Percentiles rank a stretch among this genome's conserved stretches.
These are phyloP conservation scores for Gymnodraco acuticeps DNA, from an alignment of 2,797 vertebrate species.

Conservation along the genomic window DNA sequence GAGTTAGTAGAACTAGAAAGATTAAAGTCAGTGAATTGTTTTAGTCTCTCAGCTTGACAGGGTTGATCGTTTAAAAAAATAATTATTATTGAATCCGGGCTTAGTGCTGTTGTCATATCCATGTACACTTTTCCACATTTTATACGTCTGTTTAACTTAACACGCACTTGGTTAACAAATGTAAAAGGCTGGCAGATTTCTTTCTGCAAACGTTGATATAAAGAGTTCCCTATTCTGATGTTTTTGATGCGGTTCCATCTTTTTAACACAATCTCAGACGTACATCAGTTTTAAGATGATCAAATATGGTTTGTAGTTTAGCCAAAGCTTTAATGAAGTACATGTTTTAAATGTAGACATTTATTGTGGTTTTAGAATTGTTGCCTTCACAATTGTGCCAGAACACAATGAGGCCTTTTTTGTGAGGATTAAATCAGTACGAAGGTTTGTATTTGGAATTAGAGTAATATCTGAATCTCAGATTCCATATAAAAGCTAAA, in stretches of 20 bases:
- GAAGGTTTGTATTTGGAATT: conserved; percentile 1
- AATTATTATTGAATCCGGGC: not conserved
- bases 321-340: not conserved
- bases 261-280: not conserved
- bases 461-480: not conserved
- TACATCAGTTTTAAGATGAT: not conserved
- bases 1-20: not conserved
- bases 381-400: not conserved
- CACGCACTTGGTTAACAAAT: not conserved
- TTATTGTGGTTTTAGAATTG: not conserved
- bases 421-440: too few relatives aligned
- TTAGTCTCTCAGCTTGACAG: not conserved
- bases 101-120: not conserved
- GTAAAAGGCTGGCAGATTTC: not conserved
- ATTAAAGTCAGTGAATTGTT: too few relatives aligned
- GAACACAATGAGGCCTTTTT: too few relatives aligned
- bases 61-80: not conserved
- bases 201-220: not conserved
- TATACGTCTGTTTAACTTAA: not conserved
- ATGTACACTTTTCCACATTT: not conserved
- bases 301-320: not conserved
- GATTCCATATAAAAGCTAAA: conserved; percentile 8
- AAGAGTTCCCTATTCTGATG: not conserved
- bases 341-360: not conserved
- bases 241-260: not conserved